These are phyloP conservation scores for Phaenicophaeus curvirostris DNA, from an alignment of 2,797 vertebrate genomes.

Conservation along the genomic window DNA sequence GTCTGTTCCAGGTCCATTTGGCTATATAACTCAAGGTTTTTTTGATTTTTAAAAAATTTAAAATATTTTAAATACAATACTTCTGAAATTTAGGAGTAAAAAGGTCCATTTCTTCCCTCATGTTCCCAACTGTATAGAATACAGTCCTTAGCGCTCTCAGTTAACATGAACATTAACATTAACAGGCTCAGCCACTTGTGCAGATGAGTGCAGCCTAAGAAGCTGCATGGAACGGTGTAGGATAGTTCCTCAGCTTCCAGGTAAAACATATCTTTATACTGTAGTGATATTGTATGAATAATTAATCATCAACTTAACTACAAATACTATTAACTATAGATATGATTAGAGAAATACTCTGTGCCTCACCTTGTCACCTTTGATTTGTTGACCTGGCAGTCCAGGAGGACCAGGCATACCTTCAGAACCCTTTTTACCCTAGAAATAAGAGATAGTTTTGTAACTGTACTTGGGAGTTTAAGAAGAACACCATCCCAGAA, in stretches of 20 bases:
- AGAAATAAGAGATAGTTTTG: conserved; percentile 35
- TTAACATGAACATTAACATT: background rate
- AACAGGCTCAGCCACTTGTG: background rate
- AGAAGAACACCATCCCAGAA: background rate
- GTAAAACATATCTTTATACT: background rate
- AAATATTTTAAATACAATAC: background rate
- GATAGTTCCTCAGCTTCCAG: background rate
- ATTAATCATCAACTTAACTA: background rate
- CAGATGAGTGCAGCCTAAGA: background rate
- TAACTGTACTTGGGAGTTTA: background rate
- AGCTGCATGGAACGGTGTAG: background rate
- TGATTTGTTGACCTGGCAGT: conserved; percentile 76
- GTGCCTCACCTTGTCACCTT: conserved; percentile 86
- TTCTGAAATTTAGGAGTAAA: background rate
- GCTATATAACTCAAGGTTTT: background rate
- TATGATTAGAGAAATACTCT: background rate
- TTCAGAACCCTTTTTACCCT: conserved; percentile 86
- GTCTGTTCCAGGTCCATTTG: background rate
- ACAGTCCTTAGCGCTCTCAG: background rate
- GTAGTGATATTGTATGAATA: background rate
- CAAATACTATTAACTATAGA: background rate
- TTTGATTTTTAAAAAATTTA: background rate
- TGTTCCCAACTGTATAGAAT: background rate
- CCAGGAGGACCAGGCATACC: conserved; percentile 80
- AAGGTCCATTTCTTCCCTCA: background rate